phyloP scores from a whole-genome alignment of 2,113 vertebrate species.

The Willisornis vidua region DNA sequence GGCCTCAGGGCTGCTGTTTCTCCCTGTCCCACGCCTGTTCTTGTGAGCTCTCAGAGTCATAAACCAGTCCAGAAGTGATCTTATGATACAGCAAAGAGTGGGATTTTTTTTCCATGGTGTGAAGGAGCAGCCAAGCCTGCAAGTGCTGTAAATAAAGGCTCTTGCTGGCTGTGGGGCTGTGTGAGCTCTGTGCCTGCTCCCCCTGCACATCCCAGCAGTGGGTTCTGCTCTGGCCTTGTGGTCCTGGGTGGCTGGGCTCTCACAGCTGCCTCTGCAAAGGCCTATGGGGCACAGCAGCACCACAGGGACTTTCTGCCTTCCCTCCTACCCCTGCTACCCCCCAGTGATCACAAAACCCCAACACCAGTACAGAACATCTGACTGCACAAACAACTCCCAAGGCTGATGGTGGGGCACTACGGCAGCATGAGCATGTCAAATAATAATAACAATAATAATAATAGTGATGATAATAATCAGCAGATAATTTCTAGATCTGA shows the following conservation, averaged over 20 bases:
- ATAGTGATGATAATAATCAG: background rate
- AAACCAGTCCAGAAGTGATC: background rate
- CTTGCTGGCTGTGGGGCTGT: background rate
- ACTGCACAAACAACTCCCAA: background rate
- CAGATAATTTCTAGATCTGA: background rate
- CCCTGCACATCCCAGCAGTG: background rate
- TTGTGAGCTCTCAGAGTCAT: background rate
- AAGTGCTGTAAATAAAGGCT: constrained; percentile 42
- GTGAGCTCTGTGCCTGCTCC: background rate
- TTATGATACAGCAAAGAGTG: background rate
- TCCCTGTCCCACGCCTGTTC: background rate
- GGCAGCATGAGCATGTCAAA: background rate
- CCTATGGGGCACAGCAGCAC: background rate
- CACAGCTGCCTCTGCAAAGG: background rate
- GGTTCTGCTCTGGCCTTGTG: background rate
- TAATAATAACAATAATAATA: background rate
- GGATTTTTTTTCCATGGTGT: background rate
- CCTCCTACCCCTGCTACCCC: background rate
- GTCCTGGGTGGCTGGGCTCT: background rate
- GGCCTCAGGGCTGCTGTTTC: background rate
- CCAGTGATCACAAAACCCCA: fast-evolving
- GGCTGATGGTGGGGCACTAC: fast-evolving
- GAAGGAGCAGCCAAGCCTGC: background rate
- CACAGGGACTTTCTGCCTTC: background rate
- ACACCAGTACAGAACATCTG: background rate